These are phyloP conservation scores for Blastobasis adustella DNA, from an alignment of 2,888 invertebrate genomes.

Conservation along the genomic window DNA sequence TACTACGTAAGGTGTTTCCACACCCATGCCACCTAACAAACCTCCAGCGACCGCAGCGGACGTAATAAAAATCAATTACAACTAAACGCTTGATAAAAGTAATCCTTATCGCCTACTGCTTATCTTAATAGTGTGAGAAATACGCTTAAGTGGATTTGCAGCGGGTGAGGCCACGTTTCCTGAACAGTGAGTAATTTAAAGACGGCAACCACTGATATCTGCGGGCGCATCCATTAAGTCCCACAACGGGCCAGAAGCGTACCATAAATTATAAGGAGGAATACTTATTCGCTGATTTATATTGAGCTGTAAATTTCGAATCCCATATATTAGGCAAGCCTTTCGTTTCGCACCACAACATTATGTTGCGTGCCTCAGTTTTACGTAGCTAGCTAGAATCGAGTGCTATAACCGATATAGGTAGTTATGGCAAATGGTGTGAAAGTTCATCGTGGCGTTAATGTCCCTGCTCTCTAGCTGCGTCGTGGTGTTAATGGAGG, in stretches of 20 bases:
- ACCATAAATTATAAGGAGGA: conserved; percentile 61
- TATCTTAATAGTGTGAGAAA: conserved; percentile 64
- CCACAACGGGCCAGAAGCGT: conserved; percentile 54
- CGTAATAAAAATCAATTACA: conserved; percentile 61
- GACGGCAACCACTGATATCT: conserved; percentile 64
- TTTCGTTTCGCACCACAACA: too few species aligned
- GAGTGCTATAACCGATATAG: too few species aligned
- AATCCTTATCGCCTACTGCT: conserved; percentile 46
- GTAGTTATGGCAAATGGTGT: too few species aligned
- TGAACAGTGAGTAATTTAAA: conserved; percentile 45
- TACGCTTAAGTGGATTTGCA: conserved; percentile 60
- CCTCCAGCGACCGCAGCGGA: conserved; percentile 15
- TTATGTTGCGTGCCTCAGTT: too few species aligned
- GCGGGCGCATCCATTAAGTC: conserved; percentile 63
- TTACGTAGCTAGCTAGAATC: too few species aligned
- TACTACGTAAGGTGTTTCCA: too few species aligned
- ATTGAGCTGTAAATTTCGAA: conserved; percentile 51
- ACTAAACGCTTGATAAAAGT: conserved; percentile 34
- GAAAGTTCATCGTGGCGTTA: too few species aligned
- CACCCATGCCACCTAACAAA: too few species aligned
- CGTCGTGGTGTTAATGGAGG: too few species aligned
- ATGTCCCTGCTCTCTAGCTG: too few species aligned
- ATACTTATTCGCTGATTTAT: conserved; percentile 67
- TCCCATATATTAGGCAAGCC: conserved; percentile 17
- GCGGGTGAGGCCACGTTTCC: conserved; percentile 57